These are phyloP conservation scores for Arizona elegans DNA, from an alignment of 2,113 vertebrate genomes.

Conservation along the genomic window DNA sequence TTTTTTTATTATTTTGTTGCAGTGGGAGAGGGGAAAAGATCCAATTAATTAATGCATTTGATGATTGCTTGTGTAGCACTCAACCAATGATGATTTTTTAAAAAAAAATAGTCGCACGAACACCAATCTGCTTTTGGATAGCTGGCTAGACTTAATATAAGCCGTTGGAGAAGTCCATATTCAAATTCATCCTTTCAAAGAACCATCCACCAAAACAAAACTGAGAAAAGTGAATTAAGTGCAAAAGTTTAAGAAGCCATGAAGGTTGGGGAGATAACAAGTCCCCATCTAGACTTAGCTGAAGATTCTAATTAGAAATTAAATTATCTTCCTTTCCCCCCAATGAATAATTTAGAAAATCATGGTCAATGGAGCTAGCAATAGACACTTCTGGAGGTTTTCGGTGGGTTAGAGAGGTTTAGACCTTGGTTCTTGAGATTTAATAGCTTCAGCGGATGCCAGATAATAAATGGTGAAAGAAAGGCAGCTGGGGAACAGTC, in stretches of 20 bases:
- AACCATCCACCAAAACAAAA: not conserved
- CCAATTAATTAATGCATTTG: not conserved
- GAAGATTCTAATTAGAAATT: not conserved
- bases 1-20: not conserved
- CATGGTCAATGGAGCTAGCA: not conserved
- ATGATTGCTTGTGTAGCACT: not conserved
- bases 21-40: not conserved
- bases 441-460: not conserved
- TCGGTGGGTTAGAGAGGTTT: conserved; percentile 1
- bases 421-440: not conserved
- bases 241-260: not conserved
- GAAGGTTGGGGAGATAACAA: not conserved
- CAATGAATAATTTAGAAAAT: not conserved
- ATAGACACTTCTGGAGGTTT: conserved; percentile 9
- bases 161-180: not conserved
- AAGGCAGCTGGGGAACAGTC: conserved; percentile 4
- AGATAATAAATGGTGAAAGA: conserved; percentile 45
- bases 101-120: not conserved
- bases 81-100: not conserved
- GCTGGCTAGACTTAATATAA: not conserved
- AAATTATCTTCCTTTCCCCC: not conserved
- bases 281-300: not conserved
- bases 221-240: not conserved
- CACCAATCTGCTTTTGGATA: not conserved
- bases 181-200: not conserved